Evolutionary conservation across 2,797 vertebrate genomes (phyloP), one percentile per base, ranked within the genome.

Genomic region (Peromyscus eremicus): DNA sequence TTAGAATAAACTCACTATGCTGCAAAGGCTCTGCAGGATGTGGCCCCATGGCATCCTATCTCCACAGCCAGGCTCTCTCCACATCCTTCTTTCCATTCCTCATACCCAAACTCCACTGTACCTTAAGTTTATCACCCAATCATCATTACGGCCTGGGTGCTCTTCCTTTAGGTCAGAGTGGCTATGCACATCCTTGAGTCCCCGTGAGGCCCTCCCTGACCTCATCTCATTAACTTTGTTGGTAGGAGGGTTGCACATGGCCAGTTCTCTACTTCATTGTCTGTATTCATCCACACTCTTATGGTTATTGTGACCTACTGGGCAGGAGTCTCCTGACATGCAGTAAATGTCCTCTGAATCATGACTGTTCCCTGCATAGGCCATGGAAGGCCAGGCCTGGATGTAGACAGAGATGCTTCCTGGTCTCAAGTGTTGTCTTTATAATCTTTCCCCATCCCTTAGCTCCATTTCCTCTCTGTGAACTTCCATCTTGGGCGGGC

Each of bases 121-220:
- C 55, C 21, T 6, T 14, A 4, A 40, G 37, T 55, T 11, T 37
- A 23, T 19, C 34, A 29, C 70, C n/a, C 4, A 49, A 23, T 2
- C 0, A 6, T 23, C 27, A 40, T 40, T 14, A 12, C 4, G 14
- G 37, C n/a, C 40, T 29, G 0, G 73, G 32, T 1, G 1, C 52
- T 52, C 6, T 40, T 73, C 13, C 29, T 64, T 55, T 49, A 64
- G 52, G 13, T 57, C 27, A 5, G 29, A 10, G 37, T 5, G 16
- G 1, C 14, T 16, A 7, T 21, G 68, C 2, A 2, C 75, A 34
- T 16, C 60, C 49, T 11, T 0, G 5, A 7, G n/a, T 23, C 19
- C 66, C 71, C 34, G 1, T 9, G 40, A 68, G 25, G 27, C n/a
- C 70, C 14, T 14, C 29, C 66, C 52, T 6, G 17, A 17, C 27